These are phyloP conservation scores for Pachypeltis micranthus DNA, from an alignment of 1,140 invertebrate species.

Conservation along the genomic window DNA sequence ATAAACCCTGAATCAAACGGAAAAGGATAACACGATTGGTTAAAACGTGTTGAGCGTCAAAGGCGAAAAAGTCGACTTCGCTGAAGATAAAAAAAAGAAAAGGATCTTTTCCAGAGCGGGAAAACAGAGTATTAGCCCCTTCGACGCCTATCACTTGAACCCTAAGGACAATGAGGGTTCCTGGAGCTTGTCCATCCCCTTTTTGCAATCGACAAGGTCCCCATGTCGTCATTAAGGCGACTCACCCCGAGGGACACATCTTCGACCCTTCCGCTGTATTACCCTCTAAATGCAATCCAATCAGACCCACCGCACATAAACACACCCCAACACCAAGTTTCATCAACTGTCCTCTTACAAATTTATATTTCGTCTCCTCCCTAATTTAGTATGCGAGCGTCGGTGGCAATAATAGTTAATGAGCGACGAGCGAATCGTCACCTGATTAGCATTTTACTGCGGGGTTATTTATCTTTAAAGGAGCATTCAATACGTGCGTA, in stretches of 20 bases:
- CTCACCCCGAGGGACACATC: not conserved
- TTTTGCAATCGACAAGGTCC: not conserved
- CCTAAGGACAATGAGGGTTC: slow-evolving; percentile 5
- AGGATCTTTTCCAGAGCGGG: not conserved
- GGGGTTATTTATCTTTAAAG: too few species aligned
- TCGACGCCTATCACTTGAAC: not conserved
- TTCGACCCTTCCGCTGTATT: not conserved
- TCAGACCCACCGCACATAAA: slow-evolving; percentile 8
- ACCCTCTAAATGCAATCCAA: slow-evolving; percentile 8
- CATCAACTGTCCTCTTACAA: not conserved
- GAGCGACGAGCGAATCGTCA: too few species aligned
- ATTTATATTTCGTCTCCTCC: too few species aligned
- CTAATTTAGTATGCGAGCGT: too few species aligned
- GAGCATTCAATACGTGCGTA: too few species aligned
- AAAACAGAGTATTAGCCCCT: not conserved
- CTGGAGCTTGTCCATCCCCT: not conserved
- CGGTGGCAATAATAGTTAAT: too few species aligned
- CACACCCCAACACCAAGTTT: slow-evolving; percentile 2
- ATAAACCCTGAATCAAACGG: too few species aligned
- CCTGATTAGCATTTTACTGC: too few species aligned
- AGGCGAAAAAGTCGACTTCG: not conserved
- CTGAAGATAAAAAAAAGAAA: too few species aligned
- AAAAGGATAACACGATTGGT: too few species aligned
- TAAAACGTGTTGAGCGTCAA: not conserved
- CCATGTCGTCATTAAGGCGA: slow-evolving; percentile 9